These are phyloP conservation scores for Heliothis virescens DNA, from an alignment of 1,140 invertebrate species.

Conservation along the genomic window DNA sequence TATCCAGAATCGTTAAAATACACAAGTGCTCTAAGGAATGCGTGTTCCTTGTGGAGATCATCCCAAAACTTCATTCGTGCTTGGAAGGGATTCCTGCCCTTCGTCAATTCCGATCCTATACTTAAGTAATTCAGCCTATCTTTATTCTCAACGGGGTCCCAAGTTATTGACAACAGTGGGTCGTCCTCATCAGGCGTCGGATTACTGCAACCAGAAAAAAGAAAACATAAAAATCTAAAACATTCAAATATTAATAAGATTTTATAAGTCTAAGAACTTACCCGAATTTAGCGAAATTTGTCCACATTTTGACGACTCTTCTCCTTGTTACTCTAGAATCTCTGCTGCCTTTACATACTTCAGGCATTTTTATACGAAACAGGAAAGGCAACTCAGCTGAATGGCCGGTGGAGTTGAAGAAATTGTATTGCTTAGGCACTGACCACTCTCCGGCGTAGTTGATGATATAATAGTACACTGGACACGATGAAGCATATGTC, in stretches of 20 bases:
- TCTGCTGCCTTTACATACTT: conserved; percentile 67
- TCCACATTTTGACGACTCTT: conserved; percentile 79
- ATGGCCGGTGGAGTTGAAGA: conserved; percentile 69
- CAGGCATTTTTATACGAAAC: conserved; percentile 65
- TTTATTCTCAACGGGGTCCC: conserved; percentile 73
- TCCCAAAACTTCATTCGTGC: conserved; percentile 81
- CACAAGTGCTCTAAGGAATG: conserved; percentile 65
- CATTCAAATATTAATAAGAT: background rate
- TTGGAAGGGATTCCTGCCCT: conserved; percentile 76
- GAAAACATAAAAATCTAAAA: background rate
- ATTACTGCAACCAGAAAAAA: conserved; percentile 60
- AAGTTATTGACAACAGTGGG: conserved; percentile 72
- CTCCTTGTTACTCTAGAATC: conserved; percentile 72
- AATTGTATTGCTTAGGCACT: conserved; percentile 63
- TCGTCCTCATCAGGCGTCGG: conserved; percentile 76
- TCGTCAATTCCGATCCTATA: conserved; percentile 77
- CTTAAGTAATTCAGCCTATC: conserved; percentile 74
- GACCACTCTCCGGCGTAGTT: conserved; percentile 75
- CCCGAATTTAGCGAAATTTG: conserved; percentile 83
- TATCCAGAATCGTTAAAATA: conserved; percentile 70
- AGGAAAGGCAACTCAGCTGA: conserved; percentile 72
- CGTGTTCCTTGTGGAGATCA: conserved; percentile 68
- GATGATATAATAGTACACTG: conserved; percentile 78
- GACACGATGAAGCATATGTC: conserved; percentile 59
- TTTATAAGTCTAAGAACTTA: conserved; percentile 51